Percentiles rank a stretch among this genome's conserved stretches.
phyloP scores from a whole-genome alignment of 2,888 invertebrate species.

The Adineta ricciae region DNA sequence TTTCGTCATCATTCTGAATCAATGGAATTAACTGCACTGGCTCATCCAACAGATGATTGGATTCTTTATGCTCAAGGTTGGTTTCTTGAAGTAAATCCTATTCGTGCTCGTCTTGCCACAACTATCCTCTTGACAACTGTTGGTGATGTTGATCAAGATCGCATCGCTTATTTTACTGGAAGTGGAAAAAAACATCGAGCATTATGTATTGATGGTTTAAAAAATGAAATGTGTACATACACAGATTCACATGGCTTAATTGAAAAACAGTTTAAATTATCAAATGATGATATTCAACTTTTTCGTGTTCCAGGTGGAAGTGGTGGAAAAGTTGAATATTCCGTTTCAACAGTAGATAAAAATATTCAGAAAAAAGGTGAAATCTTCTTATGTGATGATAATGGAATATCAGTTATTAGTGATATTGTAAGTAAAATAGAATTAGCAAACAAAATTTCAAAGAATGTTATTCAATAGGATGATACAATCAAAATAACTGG shows the following conservation, averaged over 20 bases:
- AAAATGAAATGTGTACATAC: background rate
- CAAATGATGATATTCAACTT: background rate
- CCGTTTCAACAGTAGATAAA: background rate
- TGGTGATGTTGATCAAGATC: background rate
- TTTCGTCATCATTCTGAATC: background rate
- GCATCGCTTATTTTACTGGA: background rate
- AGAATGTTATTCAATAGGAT: background rate
- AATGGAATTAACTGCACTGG: background rate
- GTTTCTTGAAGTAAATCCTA: background rate
- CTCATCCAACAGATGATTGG: background rate
- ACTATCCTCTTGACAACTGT: background rate
- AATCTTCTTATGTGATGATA: background rate
- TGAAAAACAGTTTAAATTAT: background rate
- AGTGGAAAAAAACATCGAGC: background rate
- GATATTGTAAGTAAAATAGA: background rate
- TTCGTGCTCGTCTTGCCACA: background rate
- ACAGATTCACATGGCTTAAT: background rate
- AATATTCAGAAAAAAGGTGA: background rate
- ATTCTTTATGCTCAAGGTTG: background rate
- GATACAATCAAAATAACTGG: slow-evolving; percentile 17
- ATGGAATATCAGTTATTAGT: background rate
- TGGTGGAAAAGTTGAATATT: background rate
- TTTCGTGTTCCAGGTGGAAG: background rate
- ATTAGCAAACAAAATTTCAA: background rate
- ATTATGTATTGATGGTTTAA: background rate